These are phyloP conservation scores for Atopsyche davidsoni DNA, from an alignment of 1,140 invertebrate species.

Conservation along the genomic window DNA sequence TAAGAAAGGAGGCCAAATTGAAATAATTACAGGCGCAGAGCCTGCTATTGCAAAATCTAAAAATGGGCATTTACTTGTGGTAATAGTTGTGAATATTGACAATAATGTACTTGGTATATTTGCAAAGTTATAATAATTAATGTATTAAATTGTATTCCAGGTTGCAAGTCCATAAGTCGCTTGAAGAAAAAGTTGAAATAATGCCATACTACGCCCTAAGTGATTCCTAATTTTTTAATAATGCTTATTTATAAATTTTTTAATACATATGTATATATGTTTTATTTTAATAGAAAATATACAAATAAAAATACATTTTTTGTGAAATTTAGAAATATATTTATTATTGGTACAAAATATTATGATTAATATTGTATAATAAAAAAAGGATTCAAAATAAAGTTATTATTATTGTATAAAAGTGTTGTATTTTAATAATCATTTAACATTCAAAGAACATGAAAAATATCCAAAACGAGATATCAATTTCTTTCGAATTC, in stretches of 20 bases:
- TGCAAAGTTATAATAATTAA: no score
- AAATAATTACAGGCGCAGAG: slow-evolving; percentile 62
- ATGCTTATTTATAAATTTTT: no score
- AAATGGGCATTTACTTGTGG: slow-evolving; percentile 77
- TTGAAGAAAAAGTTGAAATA: not conserved
- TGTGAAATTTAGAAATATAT: no score
- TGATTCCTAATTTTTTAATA: no score
- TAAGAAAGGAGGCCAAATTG: slow-evolving; percentile 70
- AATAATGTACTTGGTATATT: no score
- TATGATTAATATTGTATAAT: slow-evolving; percentile 10
- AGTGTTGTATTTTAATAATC: not conserved
- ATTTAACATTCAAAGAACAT: no score
- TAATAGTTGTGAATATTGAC: no score
- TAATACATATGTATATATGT: not conserved
- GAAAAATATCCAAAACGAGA: no score
- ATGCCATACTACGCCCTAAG: slow-evolving; percentile 17
- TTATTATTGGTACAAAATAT: slow-evolving; percentile 5
- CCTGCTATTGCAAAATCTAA: slow-evolving; percentile 70
- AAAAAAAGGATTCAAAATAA: not conserved
- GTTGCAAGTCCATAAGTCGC: slow-evolving; percentile 5
- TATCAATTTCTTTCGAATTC: no score
- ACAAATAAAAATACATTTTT: no score
- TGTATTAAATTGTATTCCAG: no score
- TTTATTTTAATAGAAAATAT: no score
- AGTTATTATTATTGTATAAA: slow-evolving; percentile 11